These are phyloP conservation scores for Diarsia mendica DNA, from an alignment of 2,888 invertebrate species.

Conservation along the genomic window DNA sequence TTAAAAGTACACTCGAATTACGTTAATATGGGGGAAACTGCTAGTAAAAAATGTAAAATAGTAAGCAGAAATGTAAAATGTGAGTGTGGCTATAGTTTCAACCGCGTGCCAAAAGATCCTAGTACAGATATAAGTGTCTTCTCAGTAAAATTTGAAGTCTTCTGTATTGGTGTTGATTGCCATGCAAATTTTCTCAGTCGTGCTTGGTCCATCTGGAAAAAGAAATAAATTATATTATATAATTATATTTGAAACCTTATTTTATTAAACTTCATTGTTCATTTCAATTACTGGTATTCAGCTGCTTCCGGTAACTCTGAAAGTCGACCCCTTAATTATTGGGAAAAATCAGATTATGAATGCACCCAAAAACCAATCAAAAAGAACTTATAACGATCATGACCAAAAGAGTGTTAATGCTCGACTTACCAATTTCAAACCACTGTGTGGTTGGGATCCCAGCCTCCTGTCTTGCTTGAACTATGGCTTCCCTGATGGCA, in stretches of 20 bases:
- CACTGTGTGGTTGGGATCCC: slow-evolving; percentile 77
- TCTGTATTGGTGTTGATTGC: slow-evolving; percentile 2
- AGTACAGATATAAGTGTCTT: background rate
- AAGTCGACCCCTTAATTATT: no score
- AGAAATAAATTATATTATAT: background rate
- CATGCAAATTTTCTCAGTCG: slow-evolving; percentile 7
- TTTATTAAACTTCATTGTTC: background rate
- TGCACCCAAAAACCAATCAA: no score
- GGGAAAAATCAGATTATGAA: no score
- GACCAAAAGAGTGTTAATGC: background rate
- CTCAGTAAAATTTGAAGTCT: background rate
- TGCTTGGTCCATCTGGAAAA: slow-evolving; percentile 10
- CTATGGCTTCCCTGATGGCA: slow-evolving; percentile 91
- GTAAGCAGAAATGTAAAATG: no score
- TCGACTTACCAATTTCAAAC: slow-evolving; percentile 7
- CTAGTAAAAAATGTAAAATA: no score
- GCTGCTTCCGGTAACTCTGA: no score
- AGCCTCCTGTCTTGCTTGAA: slow-evolving; percentile 89
- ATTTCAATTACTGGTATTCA: no score
- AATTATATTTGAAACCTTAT: background rate
- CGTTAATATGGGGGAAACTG: no score
- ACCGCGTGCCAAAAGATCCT: no score
- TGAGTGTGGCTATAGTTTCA: no score
- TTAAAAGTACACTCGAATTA: no score
- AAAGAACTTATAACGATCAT: background rate